A percentile compares a stretch with the other conserved stretches of the same genome.
Evolutionary conservation across 2,113 vertebrate genomes (phyloP).

Genomic region (Ochotona princeps): DNA sequence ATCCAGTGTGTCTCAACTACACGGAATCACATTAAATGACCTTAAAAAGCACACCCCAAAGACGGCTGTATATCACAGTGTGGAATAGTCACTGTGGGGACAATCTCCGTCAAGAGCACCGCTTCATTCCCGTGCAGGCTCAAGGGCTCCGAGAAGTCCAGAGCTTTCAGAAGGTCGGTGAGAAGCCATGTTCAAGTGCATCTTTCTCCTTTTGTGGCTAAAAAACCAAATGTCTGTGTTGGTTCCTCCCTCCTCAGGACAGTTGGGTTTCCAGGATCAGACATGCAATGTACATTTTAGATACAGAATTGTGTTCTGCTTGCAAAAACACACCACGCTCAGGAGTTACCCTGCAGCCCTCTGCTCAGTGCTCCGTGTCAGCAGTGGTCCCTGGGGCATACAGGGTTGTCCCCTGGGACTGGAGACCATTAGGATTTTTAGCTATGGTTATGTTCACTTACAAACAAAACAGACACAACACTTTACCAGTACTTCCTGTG

Average conservation of each 20-base stretch:
- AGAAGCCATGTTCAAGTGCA: background rate
- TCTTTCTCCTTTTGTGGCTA: background rate
- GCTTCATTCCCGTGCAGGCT: background rate
- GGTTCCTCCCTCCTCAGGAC: background rate
- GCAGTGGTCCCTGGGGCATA: too few species aligned
- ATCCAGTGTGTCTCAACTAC: background rate
- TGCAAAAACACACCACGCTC: background rate
- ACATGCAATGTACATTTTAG: background rate
- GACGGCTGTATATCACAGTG: background rate
- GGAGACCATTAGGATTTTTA: background rate
- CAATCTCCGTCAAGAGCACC: background rate
- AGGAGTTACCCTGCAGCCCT: background rate
- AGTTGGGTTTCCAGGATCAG: background rate
- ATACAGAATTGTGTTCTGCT: background rate
- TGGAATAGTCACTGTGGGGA: background rate
- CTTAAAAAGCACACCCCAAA: slow-evolving; percentile 22
- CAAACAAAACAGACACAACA: slow-evolving; percentile 11
- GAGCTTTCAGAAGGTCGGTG: background rate
- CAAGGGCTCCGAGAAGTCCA: background rate
- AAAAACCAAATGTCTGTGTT: background rate
- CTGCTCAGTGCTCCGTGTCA: too few species aligned
- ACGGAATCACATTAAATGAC: slow-evolving; percentile 4
- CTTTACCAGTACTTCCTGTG: background rate
- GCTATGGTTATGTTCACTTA: background rate
- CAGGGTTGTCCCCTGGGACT: background rate